Base-by-base conservation (phyloP, 92 coral and sea anemone genomes). In the Actinostola sp. region DNA sequence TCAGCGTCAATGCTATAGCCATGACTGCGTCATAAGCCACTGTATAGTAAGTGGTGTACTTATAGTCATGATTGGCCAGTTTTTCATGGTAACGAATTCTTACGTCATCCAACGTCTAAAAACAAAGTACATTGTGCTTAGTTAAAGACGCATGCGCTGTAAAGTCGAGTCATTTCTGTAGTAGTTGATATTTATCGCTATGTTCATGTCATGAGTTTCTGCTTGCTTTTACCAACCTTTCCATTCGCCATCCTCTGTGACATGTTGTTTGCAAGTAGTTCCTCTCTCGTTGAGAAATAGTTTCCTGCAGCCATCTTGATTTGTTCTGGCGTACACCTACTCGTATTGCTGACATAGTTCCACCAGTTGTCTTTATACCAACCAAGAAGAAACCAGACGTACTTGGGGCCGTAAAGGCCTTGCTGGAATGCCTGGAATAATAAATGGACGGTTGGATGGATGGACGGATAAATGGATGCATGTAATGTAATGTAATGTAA, bases 361-460 rank as follows among this genome's bases (percentile, higher is more conserved):
- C 84, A 78, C 84, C 84, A 78, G 23, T 61, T 44, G 9, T 58
- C 21, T 26, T 56, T 45, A 19, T 41, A 57, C 61, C 84, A 71
- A 35, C 76, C 76, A 35, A 77, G 75, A n/a, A 78, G 62, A 32
- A 78, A 53, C 84, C 84, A 78, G 19, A 67, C 63, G 53, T 78
- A 78, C 38, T 69, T 68, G 39, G 70, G 45, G 27, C 84, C 84
- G 31, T 68, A 78, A 0, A 78, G 16, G 32, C 77, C 84, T 58
- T 68, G 84, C 25, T 29, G 58, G 53, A 69, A 78, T 10, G 84
- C 84, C 84, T 78, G 45, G 14, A 23, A 34, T n/a, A 4, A 11
- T 10, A 25, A 10, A n/a, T 41, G 21, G n/a, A 13, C 3, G 54
- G 12, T 8, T 48, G 12, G 54, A 13, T 48, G 21, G 21, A n/a